Base-by-base conservation (phyloP, 1,140 invertebrate species). In the Atta texana region DNA sequence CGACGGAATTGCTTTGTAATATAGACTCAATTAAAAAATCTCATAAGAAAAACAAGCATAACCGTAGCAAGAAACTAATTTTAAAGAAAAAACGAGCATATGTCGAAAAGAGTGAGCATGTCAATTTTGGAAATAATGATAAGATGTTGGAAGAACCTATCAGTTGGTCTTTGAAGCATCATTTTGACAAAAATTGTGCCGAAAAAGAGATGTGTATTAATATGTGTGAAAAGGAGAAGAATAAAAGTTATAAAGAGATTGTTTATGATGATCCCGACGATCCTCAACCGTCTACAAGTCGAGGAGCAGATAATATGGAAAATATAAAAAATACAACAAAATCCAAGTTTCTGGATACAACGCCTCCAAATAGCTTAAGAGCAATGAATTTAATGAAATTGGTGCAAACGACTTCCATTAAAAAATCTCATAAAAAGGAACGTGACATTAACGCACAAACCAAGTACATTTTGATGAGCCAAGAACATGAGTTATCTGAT, bases 1-100 rank as follows among this genome's bases (percentile, higher is more conserved):
- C 92, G 3, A 34, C 66, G 7, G 92, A 93, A 69, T 66, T 94
- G 31, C 91, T 93, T 57, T 75, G 80, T 18, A 90, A 92, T 64
- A 68, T 92, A 16, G 91, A 93, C 77, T 94, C 94, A 0, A 94
- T 95, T 24, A 95, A 95, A 75, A 93, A 92, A 76, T 95, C 94
- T 0, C 94, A 95, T 71, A 94, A 90, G 49, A 95, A 95, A 76
- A 92, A 94, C 61, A 95, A 95, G 77, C 87, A 89, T 31, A 71
- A 68, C 2, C 89, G 78, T 44, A 31, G 12, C 2, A 85, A 64
- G 16, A 69, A 44, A 18, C 44, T 16, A 21, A 31, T 44, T 63
- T 57, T 61, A 64, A 18, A 44, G 31, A 85, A 68, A 55, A 34
- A 85, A 34, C n/a, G 12, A 49, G 28, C 14, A n/a, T 57, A 82